Percentiles rank a stretch among this genome's conserved stretches.
Evolutionary conservation across 1,140 invertebrate genomes (phyloP).

Genomic region (Saccostrea cuccullata): DNA sequence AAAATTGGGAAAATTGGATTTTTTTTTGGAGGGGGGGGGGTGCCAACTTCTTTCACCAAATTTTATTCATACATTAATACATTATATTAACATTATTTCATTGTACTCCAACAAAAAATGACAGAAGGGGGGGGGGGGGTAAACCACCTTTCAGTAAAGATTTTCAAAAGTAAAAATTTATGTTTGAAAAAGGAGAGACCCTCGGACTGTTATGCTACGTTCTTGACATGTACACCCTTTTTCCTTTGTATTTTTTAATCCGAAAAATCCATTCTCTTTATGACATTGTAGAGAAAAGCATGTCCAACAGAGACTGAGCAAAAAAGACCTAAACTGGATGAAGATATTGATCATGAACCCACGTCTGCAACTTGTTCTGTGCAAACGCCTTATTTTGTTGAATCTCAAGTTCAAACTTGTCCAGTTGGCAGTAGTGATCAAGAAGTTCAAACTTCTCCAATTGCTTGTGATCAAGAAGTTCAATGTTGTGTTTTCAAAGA

Average conservation of each 20-base stretch:
- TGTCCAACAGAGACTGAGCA: not conserved
- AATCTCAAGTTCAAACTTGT: not conserved
- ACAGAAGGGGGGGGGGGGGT: no score
- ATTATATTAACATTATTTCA: no score
- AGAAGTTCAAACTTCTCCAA: not conserved
- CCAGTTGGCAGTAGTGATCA: not conserved
- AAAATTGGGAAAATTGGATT: no score
- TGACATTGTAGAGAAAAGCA: constrained; percentile 17
- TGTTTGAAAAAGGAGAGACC: no score
- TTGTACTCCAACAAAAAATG: no score
- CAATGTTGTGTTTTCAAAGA: not conserved
- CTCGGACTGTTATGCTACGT: no score
- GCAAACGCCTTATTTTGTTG: not conserved
- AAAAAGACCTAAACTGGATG: not conserved
- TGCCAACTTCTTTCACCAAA: no score
- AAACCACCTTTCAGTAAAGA: no score
- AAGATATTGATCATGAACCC: not conserved
- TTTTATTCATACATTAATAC: no score
- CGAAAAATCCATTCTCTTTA: not conserved
- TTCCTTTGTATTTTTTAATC: not conserved
- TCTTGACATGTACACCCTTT: not conserved
- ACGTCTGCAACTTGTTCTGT: constrained; percentile 15
- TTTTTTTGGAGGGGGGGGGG: no score
- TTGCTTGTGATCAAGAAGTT: not conserved
- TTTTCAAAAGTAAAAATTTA: no score